Conservation (phyloP, 2,888 invertebrate species). For the Ethmia dodecea region DNA sequence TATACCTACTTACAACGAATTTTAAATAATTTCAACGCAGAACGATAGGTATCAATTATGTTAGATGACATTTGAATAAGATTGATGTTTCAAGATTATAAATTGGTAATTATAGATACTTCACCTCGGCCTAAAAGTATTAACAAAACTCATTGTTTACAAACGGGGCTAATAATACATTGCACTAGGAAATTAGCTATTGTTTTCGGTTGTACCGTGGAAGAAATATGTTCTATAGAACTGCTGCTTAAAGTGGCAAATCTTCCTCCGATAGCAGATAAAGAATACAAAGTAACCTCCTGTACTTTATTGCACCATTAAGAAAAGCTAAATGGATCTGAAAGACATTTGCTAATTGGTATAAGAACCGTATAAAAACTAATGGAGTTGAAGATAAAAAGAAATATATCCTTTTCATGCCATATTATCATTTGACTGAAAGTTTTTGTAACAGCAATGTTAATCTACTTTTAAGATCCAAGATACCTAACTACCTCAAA, state of each 20-base stretch:
- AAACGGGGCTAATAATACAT: slow-evolving; percentile 43
- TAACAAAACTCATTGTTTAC: slow-evolving; percentile 38
- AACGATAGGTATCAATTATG: too few relatives aligned
- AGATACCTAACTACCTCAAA: too few relatives aligned
- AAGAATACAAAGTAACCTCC: slow-evolving; percentile 11
- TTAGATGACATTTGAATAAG: too few relatives aligned
- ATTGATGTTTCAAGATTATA: too few relatives aligned
- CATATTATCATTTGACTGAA: too few relatives aligned
- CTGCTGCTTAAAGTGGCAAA: neutral
- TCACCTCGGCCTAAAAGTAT: slow-evolving; percentile 16
- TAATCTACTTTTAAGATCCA: too few relatives aligned
- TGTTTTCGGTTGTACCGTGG: slow-evolving; percentile 39
- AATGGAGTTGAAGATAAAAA: too few relatives aligned
- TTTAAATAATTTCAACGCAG: too few relatives aligned
- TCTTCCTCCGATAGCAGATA: neutral
- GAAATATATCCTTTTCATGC: too few relatives aligned
- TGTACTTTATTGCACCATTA: slow-evolving; percentile 13
- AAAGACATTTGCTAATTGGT: slow-evolving; percentile 12
- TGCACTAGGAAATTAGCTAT: slow-evolving; percentile 45
- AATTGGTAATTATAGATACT: neutral
- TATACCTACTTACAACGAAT: too few relatives aligned
- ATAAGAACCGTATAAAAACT: too few relatives aligned
- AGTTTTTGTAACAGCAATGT: too few relatives aligned
- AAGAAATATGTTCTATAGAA: slow-evolving; percentile 33
- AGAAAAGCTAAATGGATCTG: slow-evolving; percentile 11